Conservation (phyloP, 2,797 vertebrate genomes). For the Spinibarbus caldwelli region DNA sequence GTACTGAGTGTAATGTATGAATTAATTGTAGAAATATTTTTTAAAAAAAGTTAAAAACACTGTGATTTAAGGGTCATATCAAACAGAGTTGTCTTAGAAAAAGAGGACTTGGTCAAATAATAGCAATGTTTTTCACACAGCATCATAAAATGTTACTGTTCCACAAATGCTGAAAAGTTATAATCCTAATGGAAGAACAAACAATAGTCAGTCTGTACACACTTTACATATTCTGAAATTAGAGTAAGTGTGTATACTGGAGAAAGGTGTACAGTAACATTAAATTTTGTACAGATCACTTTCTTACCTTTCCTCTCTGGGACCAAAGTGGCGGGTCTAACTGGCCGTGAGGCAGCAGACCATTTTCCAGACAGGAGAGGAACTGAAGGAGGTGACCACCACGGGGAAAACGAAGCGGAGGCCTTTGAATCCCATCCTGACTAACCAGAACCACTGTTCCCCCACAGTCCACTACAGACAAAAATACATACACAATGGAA, state of each 20-base stretch:
- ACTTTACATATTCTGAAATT: neutral
- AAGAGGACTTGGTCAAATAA: neutral
- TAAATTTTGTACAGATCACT: neutral
- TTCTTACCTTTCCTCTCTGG: conserved; percentile 93
- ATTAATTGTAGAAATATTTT: neutral
- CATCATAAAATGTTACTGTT: neutral
- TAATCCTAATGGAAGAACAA: neutral
- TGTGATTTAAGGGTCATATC: neutral
- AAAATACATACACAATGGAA: neutral
- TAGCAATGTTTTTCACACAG: neutral
- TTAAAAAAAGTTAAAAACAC: neutral
- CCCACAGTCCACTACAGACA: conserved; percentile 89
- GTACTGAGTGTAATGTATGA: neutral
- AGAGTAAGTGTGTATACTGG: neutral
- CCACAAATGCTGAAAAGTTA: neutral
- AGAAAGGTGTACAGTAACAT: neutral
- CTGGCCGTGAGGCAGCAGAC: conserved; percentile 94
- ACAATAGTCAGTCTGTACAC: neutral
- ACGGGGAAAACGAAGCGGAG: conserved; percentile 89
- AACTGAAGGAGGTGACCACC: conserved; percentile 97
- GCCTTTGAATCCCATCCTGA: conserved; percentile 97
- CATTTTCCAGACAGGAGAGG: conserved; percentile 96
- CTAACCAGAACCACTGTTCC: conserved; percentile 97
- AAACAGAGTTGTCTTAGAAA: neutral
- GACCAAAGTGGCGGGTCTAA: conserved; percentile 98